phyloP scores from a whole-genome alignment of 1,140 invertebrate genomes.

The Brachionus rubens region DNA sequence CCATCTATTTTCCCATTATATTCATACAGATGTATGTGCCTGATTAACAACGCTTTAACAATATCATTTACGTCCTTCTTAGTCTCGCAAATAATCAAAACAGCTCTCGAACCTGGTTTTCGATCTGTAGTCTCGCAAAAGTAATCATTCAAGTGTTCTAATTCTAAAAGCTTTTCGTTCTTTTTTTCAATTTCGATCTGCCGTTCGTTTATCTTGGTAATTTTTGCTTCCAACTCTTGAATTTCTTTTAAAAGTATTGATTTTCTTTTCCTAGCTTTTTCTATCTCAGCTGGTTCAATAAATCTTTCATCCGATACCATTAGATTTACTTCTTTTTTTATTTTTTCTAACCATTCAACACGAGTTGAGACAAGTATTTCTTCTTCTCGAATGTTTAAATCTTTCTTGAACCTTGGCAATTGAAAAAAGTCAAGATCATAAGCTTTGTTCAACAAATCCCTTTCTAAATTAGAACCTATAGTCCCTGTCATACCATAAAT shows the following conservation, averaged over 20 bases:
- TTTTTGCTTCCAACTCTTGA: too few relatives aligned
- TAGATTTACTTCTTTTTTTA: not conserved
- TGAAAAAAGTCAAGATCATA: slow-evolving; percentile 12
- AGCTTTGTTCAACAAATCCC: not conserved
- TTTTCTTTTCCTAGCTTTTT: not conserved
- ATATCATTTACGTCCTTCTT: slow-evolving; percentile 4
- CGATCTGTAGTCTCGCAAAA: too few relatives aligned
- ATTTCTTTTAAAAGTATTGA: too few relatives aligned
- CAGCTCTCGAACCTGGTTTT: not conserved
- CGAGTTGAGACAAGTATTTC: not conserved
- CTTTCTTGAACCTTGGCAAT: slow-evolving; percentile 19
- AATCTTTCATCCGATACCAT: not conserved
- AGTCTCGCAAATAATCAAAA: not conserved
- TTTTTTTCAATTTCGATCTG: too few relatives aligned
- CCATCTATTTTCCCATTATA: not conserved
- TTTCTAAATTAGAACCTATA: not conserved
- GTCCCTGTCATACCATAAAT: slow-evolving; percentile 23
- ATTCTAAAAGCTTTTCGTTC: too few relatives aligned
- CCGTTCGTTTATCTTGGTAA: too few relatives aligned
- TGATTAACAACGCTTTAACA: not conserved
- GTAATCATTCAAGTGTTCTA: too few relatives aligned
- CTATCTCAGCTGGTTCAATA: not conserved
- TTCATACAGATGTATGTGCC: slow-evolving; percentile 10
- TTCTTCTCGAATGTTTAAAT: not conserved
- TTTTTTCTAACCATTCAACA: not conserved